phyloP scores from a whole-genome alignment of 2,797 vertebrate species.

The Allenopithecus nigroviridis region DNA sequence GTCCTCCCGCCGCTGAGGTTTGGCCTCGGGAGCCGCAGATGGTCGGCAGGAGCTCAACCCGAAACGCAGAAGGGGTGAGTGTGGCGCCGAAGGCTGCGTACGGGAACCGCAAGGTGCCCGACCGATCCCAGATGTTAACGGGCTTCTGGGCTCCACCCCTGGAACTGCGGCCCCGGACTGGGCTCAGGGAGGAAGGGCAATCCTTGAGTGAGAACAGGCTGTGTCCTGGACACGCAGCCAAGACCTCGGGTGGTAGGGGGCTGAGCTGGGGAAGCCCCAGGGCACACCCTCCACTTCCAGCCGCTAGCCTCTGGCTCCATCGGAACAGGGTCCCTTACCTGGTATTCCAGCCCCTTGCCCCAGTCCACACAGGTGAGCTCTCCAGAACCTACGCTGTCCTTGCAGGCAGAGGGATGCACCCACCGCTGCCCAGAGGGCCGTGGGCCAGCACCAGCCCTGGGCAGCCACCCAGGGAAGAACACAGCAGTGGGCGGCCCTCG shows the following conservation, averaged over 20 bases:
- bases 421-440: constrained; percentile 61
- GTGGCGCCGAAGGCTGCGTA: neutral
- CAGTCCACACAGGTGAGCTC: neutral
- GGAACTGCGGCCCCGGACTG: neutral
- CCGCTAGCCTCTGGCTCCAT: neutral
- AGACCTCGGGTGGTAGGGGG: neutral
- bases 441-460: constrained; percentile 27
- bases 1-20: neutral
- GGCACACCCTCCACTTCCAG: fast-evolving
- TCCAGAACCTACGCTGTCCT: neutral
- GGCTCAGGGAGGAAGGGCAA: neutral
- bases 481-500: neutral
- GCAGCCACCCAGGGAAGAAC: neutral
- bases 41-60: neutral
- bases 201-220: neutral
- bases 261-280: neutral
- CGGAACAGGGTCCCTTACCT: neutral
- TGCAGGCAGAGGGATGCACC: too few species aligned
- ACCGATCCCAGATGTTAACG: neutral
- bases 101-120: neutral
- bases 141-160: neutral
- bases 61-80: neutral
- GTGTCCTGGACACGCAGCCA: neutral
- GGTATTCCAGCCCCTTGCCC: neutral
- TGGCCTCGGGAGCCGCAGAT: neutral